Evolutionary conservation across 2,888 invertebrate genomes (phyloP).

Genomic region (Liopterus haemorrhoidalis): DNA sequence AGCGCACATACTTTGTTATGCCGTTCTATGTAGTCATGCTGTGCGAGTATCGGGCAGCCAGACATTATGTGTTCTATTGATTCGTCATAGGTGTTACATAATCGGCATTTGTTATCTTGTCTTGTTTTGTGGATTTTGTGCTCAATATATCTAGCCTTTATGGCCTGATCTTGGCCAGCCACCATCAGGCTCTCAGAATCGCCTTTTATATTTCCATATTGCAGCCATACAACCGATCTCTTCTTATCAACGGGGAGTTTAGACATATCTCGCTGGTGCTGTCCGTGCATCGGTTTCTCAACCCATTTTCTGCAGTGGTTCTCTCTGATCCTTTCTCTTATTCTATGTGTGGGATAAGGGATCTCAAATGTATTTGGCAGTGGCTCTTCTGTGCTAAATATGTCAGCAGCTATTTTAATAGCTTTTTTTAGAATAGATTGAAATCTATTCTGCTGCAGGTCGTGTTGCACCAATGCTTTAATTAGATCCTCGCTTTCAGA

Average conservation of each 20-base stretch:
- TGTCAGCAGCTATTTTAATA: not conserved
- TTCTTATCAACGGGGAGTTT: constrained; percentile 12
- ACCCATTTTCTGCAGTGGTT: not conserved
- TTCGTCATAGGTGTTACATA: constrained; percentile 19
- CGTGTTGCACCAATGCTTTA: not conserved
- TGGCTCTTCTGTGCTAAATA: not conserved
- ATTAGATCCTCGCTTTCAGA: not conserved
- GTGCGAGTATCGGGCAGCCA: constrained; percentile 18
- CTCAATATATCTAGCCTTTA: constrained; percentile 19
- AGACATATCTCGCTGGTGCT: constrained; percentile 9
- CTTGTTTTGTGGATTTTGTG: constrained; percentile 15
- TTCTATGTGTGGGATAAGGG: constrained; percentile 11
- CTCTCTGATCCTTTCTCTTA: not conserved
- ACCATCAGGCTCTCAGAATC: constrained; percentile 25
- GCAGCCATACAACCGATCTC: constrained; percentile 17
- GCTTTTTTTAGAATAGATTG: not conserved
- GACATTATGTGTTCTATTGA: constrained; percentile 21
- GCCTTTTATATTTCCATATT: constrained; percentile 19
- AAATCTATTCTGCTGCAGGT: not conserved
- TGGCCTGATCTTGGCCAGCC: constrained; percentile 23
- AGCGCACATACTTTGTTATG: constrained; percentile 21
- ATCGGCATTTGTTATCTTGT: constrained; percentile 22
- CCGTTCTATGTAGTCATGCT: constrained; percentile 22
- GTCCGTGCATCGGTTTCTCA: constrained; percentile 20
- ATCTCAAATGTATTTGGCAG: not conserved